Conservation (phyloP, 2,113 vertebrate genomes). For the Corydoras sp. region DNA sequence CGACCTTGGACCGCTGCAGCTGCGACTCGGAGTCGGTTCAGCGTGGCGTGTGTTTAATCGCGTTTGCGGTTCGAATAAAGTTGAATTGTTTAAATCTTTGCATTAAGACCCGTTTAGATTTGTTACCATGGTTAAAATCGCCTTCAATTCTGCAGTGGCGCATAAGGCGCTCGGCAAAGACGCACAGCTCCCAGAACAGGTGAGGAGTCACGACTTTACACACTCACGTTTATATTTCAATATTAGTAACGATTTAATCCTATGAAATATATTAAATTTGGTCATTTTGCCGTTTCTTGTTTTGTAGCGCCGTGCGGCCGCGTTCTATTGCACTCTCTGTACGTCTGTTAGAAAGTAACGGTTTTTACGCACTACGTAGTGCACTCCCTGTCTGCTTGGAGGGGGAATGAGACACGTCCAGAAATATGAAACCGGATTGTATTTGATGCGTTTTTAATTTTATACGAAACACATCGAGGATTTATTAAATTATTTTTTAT, state of each 20-base stretch:
- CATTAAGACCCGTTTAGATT: not conserved
- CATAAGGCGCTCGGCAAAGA: conserved; percentile 72
- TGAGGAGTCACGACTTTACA: conserved; percentile 43
- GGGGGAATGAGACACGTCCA: not conserved
- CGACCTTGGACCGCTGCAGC: not conserved
- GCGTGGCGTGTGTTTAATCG: too few relatives aligned
- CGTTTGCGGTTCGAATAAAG: not conserved
- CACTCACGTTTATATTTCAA: not conserved
- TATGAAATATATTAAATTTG: too few relatives aligned
- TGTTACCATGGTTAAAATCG: conserved; percentile 78
- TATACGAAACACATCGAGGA: too few relatives aligned
- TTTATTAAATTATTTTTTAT: not conserved
- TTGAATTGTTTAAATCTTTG: not conserved
- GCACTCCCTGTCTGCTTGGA: not conserved
- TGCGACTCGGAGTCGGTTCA: not conserved
- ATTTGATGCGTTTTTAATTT: too few relatives aligned
- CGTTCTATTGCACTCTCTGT: not conserved
- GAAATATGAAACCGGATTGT: not conserved
- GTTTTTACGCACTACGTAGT: not conserved
- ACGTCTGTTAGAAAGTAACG: not conserved
- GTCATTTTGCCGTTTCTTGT: too few relatives aligned
- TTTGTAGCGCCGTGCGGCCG: not conserved
- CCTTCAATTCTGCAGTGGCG: conserved; percentile 75
- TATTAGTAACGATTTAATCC: too few relatives aligned
- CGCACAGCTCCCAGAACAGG: conserved; percentile 64